Conservation (phyloP, 1,140 invertebrate genomes). For the Eubasilissa regina region DNA sequence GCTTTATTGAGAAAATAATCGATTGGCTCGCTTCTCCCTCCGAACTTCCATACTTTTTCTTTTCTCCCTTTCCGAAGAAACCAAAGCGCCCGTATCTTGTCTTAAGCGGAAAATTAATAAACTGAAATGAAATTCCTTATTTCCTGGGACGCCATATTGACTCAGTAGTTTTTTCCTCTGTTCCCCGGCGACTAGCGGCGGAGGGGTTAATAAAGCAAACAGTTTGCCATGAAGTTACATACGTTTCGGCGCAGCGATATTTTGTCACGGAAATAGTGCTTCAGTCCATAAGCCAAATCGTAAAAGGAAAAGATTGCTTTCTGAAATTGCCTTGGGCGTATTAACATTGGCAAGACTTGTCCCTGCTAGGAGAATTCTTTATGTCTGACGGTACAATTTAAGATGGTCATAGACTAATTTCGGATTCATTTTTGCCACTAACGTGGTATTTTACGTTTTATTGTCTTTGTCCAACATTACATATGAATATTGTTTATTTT, state of each 20-base stretch:
- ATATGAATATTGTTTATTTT: too few species aligned
- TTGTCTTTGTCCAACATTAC: too few species aligned
- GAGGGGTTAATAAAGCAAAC: constrained; percentile 50
- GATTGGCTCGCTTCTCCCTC: too few species aligned
- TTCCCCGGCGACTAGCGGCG: constrained; percentile 1
- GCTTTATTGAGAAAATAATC: too few species aligned
- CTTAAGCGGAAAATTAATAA: constrained; percentile 9
- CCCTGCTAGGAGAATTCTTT: constrained; percentile 2
- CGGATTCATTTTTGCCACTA: not conserved
- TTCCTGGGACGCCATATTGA: constrained; percentile 20
- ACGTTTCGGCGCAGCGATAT: constrained; percentile 47
- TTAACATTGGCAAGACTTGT: constrained; percentile 53
- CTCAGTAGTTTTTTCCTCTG: constrained; percentile 35
- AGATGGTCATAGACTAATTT: constrained; percentile 20
- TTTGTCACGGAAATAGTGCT: constrained; percentile 54
- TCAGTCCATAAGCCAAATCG: constrained; percentile 55
- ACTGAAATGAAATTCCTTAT: constrained; percentile 16
- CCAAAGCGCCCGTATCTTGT: not conserved
- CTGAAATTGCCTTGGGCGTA: constrained; percentile 44
- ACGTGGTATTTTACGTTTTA: too few species aligned
- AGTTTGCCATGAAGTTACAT: constrained; percentile 19
- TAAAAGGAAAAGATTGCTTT: constrained; percentile 57
- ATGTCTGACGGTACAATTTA: constrained; percentile 26
- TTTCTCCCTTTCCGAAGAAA: not conserved
- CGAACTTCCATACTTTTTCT: too few species aligned